Evolutionary conservation across 2,888 invertebrate genomes (phyloP), one percentile per base, ranked within the genome.

Genomic region (Cheilosia pagana): DNA sequence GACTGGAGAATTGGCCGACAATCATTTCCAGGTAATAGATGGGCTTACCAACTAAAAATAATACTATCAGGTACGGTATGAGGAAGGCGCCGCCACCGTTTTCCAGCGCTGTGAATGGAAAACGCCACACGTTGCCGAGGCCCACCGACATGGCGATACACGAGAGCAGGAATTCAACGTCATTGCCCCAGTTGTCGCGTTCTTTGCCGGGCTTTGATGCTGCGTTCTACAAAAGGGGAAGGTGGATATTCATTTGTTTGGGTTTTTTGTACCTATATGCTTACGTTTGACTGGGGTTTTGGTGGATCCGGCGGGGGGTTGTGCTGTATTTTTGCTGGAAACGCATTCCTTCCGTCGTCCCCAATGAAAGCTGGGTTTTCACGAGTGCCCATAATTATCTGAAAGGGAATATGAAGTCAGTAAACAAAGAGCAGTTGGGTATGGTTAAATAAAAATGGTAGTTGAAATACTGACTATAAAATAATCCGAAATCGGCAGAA

Each of bases 21-120:
- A 94, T 92, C 92, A 95, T 94, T 91, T 96, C 96, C 91, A 96
- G 91, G 89, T 95, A 95, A 89, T 96, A 95, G 88, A 96, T 93
- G 0, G 95, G 95, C 87, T 94, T 93, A 63, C 95, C 95, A 67
- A 95, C 93, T 67, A 95, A 89, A 68, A 94, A 91, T 59, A 95
- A 90, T 10, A 95, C 93, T 78, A 95, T 93, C 60, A 95, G 91
- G 88, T 95, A 92, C 41, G 95, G 95, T 81, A 95, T 94, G 25
- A 95, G 90, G 87, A 95, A 95, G 0, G 95, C 95, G 6, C 95
- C 95, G 1, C 95, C 95, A 0, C 95, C 95, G 88, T 95, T 95
- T 87, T 94, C 93, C 87, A 94, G 93, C 0, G 95, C 95, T 0
- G 94, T 93, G 89, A 94, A 94, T 0, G 95, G 95, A 89, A 95